Evolutionary conservation across 2,797 vertebrate genomes (phyloP).

Genomic region (Schizopygopsis malacanthus): DNA sequence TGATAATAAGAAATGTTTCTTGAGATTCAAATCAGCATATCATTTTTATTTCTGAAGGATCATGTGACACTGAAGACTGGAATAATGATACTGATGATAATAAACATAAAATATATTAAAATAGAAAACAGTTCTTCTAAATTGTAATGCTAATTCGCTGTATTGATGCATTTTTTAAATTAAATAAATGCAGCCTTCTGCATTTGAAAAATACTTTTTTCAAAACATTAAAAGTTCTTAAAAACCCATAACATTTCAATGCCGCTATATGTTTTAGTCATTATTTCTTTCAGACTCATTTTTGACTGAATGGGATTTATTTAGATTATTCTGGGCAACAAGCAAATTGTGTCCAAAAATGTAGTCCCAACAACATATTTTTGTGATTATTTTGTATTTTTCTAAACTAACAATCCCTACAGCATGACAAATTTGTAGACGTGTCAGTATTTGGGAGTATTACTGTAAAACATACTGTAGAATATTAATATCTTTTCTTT

Average conservation of each 20-base stretch:
- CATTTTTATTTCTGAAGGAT: not conserved
- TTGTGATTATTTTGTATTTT: not conserved
- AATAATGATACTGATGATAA: not conserved
- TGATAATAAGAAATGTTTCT: not conserved
- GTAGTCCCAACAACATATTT: not conserved
- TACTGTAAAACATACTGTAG: not conserved
- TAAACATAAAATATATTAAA: not conserved
- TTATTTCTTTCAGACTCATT: not conserved
- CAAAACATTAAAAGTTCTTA: not conserved
- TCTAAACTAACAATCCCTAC: not conserved
- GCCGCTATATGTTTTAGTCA: not conserved
- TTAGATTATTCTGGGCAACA: not conserved
- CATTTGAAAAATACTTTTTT: not conserved
- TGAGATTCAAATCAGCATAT: not conserved
- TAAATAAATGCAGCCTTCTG: too few species aligned
- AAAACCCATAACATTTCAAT: not conserved
- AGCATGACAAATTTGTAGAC: not conserved
- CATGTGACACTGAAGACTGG: not conserved
- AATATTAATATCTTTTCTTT: slow-evolving; percentile 32
- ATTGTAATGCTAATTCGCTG: not conserved
- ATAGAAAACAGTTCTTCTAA: not conserved
- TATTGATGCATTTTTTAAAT: not conserved
- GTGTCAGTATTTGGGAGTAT: not conserved
- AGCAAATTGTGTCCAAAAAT: not conserved
- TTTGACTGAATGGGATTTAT: not conserved